Conservation (phyloP, 1,140 invertebrate genomes). For the Telenomus remus region DNA sequence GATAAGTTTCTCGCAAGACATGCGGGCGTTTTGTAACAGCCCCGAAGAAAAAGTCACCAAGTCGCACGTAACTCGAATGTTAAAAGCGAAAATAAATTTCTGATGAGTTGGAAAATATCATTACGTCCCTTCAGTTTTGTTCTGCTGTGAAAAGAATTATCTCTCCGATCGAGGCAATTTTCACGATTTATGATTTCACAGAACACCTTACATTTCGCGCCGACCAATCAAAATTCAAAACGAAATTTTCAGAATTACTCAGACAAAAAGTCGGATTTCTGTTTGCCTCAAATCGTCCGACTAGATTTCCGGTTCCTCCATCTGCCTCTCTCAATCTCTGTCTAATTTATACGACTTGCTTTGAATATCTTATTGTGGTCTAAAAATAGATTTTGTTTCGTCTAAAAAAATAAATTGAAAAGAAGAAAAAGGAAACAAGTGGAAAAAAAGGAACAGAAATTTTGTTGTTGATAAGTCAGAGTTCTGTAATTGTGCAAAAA, state of each 20-base stretch:
- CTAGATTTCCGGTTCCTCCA: conserved; percentile 12
- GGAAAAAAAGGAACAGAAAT: neutral
- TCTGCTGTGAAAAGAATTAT: neutral
- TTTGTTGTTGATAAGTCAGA: neutral
- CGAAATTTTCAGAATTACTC: too few species aligned
- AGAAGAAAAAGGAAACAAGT: neutral
- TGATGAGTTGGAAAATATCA: neutral
- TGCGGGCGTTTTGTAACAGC: conserved; percentile 1
- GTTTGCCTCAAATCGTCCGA: too few species aligned
- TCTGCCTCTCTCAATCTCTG: neutral
- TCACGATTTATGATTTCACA: conserved; percentile 28
- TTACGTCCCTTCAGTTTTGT: neutral
- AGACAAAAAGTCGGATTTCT: too few species aligned
- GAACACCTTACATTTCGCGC: conserved; percentile 5
- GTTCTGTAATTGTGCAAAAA: neutral
- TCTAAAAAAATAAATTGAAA: neutral
- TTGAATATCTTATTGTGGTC: neutral
- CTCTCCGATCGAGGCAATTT: neutral
- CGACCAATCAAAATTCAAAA: neutral
- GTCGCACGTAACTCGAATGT: neutral
- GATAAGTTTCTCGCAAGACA: conserved; percentile 8
- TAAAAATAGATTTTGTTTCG: conserved; percentile 3
- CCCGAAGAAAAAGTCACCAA: neutral
- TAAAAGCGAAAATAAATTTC: neutral
- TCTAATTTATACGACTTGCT: conserved; percentile 16